phyloP scores from a whole-genome alignment of 1,140 invertebrate species.

The Scaptomyza pallida region DNA sequence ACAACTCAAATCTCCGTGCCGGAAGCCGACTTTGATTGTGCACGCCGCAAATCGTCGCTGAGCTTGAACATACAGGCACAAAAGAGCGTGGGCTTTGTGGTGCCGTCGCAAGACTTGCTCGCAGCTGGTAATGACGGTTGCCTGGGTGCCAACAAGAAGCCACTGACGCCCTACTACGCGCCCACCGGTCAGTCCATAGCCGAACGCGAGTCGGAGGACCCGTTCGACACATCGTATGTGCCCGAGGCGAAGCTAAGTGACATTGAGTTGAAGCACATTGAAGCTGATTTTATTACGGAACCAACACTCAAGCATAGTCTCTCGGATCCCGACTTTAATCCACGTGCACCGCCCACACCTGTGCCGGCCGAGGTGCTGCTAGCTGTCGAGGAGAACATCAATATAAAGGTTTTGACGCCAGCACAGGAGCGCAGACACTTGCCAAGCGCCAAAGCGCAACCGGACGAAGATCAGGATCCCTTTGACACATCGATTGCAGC shows the following conservation, averaged over 20 bases:
- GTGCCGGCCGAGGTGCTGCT: conserved; percentile 85
- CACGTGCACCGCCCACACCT: conserved; percentile 84
- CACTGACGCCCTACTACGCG: conserved; percentile 91
- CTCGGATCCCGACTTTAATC: conserved; percentile 86
- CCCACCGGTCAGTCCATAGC: conserved; percentile 85
- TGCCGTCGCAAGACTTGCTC: conserved; percentile 85
- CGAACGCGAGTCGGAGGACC: conserved; percentile 88
- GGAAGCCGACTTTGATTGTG: conserved; percentile 60
- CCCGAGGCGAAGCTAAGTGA: conserved; percentile 88
- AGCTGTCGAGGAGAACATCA: conserved; percentile 87
- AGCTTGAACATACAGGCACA: conserved; percentile 80
- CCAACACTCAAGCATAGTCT: conserved; percentile 81
- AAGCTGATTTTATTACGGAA: conserved; percentile 87
- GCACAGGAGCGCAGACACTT: conserved; percentile 81
- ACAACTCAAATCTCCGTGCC: not conserved
- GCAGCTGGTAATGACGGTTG: conserved; percentile 83
- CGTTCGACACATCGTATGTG: conserved; percentile 93
- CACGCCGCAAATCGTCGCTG: conserved; percentile 76
- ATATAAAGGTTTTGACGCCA: conserved; percentile 88
- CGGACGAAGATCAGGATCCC: conserved; percentile 85
- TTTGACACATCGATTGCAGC: conserved; percentile 92
- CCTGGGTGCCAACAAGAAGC: conserved; percentile 86
- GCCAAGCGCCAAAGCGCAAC: conserved; percentile 16
- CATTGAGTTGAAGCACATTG: conserved; percentile 90
- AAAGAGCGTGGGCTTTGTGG: conserved; percentile 90